A percentile compares a stretch with the other conserved stretches of the same genome.
These are phyloP conservation scores for Ophioderma brevispina DNA, from an alignment of 35 echinoderm and acorn worm species.

Conservation along the genomic window DNA sequence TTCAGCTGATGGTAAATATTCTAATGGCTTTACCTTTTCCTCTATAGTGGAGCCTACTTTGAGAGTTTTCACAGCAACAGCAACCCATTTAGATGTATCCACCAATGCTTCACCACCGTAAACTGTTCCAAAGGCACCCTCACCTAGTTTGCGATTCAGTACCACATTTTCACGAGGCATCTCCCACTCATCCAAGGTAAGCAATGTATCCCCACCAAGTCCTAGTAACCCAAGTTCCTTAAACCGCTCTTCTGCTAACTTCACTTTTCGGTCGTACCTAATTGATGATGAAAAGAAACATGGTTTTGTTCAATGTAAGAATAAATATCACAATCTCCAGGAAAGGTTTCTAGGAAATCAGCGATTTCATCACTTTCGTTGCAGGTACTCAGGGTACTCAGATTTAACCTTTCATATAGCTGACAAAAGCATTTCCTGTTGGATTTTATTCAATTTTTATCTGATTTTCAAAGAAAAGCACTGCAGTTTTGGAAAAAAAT, in stretches of 20 bases:
- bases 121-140: slow-evolving; percentile 94
- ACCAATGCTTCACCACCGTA: slow-evolving; percentile 89
- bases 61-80: slow-evolving; percentile 87
- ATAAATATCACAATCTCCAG: too few relatives aligned
- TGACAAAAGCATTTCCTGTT: too few relatives aligned
- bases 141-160: slow-evolving; percentile 87
- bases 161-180: slow-evolving; percentile 80
- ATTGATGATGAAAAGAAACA: too few relatives aligned
- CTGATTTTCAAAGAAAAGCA: too few relatives aligned
- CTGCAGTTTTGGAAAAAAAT: too few relatives aligned
- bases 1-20: too few relatives aligned
- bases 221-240: slow-evolving; percentile 77
- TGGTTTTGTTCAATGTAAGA: too few relatives aligned
- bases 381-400: too few relatives aligned
- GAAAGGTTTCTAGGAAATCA: too few relatives aligned
- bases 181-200: slow-evolving; percentile 87
- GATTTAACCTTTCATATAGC: too few relatives aligned
- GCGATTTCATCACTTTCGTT: too few relatives aligned
- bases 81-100: slow-evolving; percentile 61
- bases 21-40: slow-evolving; percentile 89
- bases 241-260: slow-evolving; percentile 68
- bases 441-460: too few relatives aligned
- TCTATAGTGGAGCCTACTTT: slow-evolving; percentile 85
- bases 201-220: slow-evolving; percentile 46
- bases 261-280: slow-evolving; percentile 89